A percentile compares a stretch with the other conserved stretches of the same genome.
Conservation (phyloP, 2,888 invertebrate genomes). For the Drosophila meridionalis region DNA sequence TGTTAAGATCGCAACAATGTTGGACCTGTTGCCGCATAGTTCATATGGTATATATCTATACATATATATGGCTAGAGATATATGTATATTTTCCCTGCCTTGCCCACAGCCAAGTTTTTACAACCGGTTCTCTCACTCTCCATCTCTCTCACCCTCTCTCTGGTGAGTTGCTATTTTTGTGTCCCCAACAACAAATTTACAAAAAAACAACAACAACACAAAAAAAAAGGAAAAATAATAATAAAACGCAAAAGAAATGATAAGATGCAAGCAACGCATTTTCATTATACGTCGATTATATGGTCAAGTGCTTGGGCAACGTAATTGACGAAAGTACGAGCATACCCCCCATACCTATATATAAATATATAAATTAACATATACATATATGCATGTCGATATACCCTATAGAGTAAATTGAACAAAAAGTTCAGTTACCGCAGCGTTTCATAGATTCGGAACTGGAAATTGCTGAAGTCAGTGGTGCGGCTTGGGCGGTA, state of each 20-base stretch:
- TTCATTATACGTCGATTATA: constrained; percentile 38
- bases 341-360: constrained; percentile 5
- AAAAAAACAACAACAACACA: constrained; percentile 16
- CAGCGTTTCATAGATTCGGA: constrained; percentile 11
- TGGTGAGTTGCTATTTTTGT: constrained; percentile 64
- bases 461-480: constrained; percentile 20
- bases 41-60: constrained; percentile 17
- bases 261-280: constrained; percentile 41
- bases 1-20: constrained; percentile 48
- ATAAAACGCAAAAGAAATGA: constrained; percentile 24
- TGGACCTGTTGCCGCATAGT: constrained; percentile 73
- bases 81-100: constrained; percentile 49
- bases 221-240: constrained; percentile 9
- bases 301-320: constrained; percentile 39
- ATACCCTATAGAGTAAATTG: constrained; percentile 2
- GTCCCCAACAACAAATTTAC: constrained; percentile 19
- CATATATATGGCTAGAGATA: background rate
- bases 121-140: constrained; percentile 61
- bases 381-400: background rate
- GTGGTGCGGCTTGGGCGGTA: background rate
- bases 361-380: constrained; percentile 1
- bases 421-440: constrained; percentile 48
- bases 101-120: constrained; percentile 58
- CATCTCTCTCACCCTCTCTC: constrained; percentile 4
- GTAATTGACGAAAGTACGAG: constrained; percentile 30